phyloP scores from a whole-genome alignment of 2,797 vertebrate species.

The Smutsia gigantea region DNA sequence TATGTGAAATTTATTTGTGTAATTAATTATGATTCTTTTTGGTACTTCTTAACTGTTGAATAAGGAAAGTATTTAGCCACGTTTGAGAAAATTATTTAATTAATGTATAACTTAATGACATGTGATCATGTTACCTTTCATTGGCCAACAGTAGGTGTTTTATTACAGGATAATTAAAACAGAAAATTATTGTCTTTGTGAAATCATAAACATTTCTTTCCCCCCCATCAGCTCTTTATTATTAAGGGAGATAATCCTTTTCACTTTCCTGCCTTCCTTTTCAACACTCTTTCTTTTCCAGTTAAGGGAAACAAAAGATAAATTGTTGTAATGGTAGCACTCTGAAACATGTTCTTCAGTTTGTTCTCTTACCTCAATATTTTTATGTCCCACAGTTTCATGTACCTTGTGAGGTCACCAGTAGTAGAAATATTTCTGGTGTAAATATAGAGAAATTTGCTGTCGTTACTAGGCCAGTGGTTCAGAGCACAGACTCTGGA shows the following conservation, averaged over 20 bases:
- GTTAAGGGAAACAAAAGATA: not conserved
- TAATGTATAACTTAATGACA: conserved; percentile 41
- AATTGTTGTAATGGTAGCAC: not conserved
- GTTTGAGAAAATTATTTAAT: conserved; percentile 28
- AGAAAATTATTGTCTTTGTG: conserved; percentile 20
- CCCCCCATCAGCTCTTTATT: too few species aligned
- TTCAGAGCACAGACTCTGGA: not conserved
- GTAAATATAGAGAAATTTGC: not conserved
- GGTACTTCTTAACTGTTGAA: not conserved
- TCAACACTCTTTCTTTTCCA: not conserved
- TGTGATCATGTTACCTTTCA: not conserved
- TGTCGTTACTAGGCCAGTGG: not conserved
- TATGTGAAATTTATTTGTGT: not conserved
- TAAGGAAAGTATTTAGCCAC: not conserved
- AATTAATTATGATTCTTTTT: conserved; percentile 6
- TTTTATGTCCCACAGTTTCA: not conserved
- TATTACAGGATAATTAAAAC: not conserved
- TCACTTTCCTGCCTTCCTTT: not conserved
- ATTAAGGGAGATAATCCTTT: not conserved
- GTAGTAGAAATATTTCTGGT: not conserved
- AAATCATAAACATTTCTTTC: not conserved
- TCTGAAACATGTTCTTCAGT: conserved; percentile 22
- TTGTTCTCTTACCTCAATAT: not conserved
- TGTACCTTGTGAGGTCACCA: not conserved
- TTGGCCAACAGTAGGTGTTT: not conserved